phyloP scores from a whole-genome alignment of 2,113 vertebrate species.

The Anolis sagrei region DNA sequence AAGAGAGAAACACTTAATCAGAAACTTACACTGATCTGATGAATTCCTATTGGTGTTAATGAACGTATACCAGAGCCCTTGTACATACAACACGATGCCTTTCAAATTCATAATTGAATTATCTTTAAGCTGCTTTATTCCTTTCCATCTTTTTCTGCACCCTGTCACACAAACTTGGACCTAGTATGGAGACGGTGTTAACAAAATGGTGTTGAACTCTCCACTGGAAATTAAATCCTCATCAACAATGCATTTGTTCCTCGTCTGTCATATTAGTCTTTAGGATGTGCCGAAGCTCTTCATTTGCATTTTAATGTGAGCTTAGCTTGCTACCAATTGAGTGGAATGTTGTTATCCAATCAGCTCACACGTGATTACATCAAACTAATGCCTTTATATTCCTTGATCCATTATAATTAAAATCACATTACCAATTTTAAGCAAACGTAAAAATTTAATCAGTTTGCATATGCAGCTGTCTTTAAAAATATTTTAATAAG shows the following conservation, averaged over 20 bases:
- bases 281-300: constrained; percentile 56
- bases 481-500: constrained; percentile 65
- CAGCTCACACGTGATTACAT: constrained; percentile 54
- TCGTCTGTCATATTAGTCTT: constrained; percentile 59
- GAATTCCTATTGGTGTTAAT: not conserved
- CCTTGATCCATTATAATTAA: constrained; percentile 68
- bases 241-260: constrained; percentile 68
- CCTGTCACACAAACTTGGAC: constrained; percentile 51
- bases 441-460: constrained; percentile 68
- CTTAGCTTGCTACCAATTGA: constrained; percentile 65
- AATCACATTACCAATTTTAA: constrained; percentile 66
- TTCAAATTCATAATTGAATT: constrained; percentile 65
- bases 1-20: not conserved
- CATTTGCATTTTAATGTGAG: constrained; percentile 63
- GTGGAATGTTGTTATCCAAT: constrained; percentile 64
- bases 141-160: constrained; percentile 52
- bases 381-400: constrained; percentile 61
- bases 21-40: not conserved
- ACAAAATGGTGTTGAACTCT: constrained; percentile 66
- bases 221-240: constrained; percentile 64
- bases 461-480: constrained; percentile 49
- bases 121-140: constrained; percentile 54
- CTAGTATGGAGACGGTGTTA: constrained; percentile 32
- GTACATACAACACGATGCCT: constrained; percentile 52
- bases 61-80: constrained; percentile 43